A percentile compares a stretch with the other conserved stretches of the same genome.
Evolutionary conservation across 1,140 invertebrate genomes (phyloP).

Genomic region (Drosophila pallidifrons): DNA sequence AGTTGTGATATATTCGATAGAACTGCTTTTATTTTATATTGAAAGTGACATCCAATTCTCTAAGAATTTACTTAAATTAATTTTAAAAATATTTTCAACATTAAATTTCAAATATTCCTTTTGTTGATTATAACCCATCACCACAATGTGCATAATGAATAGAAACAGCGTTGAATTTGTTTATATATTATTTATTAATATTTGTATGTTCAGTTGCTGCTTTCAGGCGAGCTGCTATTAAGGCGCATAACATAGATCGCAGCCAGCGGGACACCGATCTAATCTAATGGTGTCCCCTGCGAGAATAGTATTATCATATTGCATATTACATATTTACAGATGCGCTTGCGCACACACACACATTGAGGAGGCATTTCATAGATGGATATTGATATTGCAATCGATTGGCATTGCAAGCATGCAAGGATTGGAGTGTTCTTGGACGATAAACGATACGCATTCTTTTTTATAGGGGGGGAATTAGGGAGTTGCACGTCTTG

Average conservation of each 20-base stretch:
- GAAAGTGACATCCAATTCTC: no score
- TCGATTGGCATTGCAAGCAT: constrained; percentile 1
- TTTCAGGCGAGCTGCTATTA: constrained; percentile 32
- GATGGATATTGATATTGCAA: neutral
- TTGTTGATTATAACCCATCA: no score
- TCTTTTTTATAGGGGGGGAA: neutral
- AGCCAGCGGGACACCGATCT: constrained; percentile 10
- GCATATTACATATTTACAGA: constrained; percentile 50
- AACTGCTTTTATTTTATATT: no score
- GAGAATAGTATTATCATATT: constrained; percentile 20
- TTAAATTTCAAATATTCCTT: no score
- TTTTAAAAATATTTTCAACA: no score
- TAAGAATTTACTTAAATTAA: no score
- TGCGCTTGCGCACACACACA: constrained; percentile 5
- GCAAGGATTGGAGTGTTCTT: neutral
- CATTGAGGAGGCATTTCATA: constrained; percentile 6
- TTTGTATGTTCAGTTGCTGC: constrained; percentile 19
- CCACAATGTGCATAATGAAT: no score
- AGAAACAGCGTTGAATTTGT: neutral
- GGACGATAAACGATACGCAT: constrained; percentile 26
- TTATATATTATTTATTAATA: constrained; percentile 23
- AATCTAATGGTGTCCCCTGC: neutral
- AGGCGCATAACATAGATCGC: constrained; percentile 36
- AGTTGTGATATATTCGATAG: no score
- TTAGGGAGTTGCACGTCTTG: constrained; percentile 29